Base-by-base conservation (phyloP, 2,888 invertebrate genomes). In the Pseudococcus viburni region DNA sequence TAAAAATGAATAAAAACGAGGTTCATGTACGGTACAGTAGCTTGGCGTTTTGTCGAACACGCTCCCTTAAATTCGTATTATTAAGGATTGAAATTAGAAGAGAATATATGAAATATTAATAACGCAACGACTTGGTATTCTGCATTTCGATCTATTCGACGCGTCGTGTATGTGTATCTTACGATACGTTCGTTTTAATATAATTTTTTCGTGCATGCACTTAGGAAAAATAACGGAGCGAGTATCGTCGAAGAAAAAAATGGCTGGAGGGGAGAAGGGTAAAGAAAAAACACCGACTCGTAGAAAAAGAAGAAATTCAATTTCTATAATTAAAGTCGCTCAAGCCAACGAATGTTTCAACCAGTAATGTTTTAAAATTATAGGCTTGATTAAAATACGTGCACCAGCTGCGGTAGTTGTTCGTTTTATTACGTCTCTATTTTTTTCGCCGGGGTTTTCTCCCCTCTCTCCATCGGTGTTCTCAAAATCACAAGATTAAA, bases 301-400 rank as follows among this genome's bases (percentile, higher is more conserved):
- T 55, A 55, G 17, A 55, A 55, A 51, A 55, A 55, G 77, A 77
- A 77, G 77, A 39, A 77, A 77, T 77, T 77, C 77, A 77, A 77
- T 77, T 77, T 77, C 77, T 77, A 77, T 77, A 77, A 77, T 77
- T 77, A 77, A 77, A 77, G 77, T 77, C 77, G 77, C 42, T 77
- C 77, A 77, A 77, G 68, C 77, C 77, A 42, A 77, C 77, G 42
- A 77, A 77, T 77, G 77, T 77, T 77, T 77, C 77, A 77, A 77
- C 77, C 77, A 77, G 77, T 77, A 77, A 77, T 77, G 77, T 77
- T 77, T 77, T 42, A 77, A 77, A 77, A 77, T 77, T 77, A 77
- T 77, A 77, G 77, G 77, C 77, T 77, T 77, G 77, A 77, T 77
- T 77, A 77, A 77, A 77, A 77, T 77, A 77, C 77, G 77, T 77